A percentile compares a stretch with the other conserved stretches of the same genome.
phyloP scores from a whole-genome alignment of 2,797 vertebrate species.

The Chaetophractus vellerosus region DNA sequence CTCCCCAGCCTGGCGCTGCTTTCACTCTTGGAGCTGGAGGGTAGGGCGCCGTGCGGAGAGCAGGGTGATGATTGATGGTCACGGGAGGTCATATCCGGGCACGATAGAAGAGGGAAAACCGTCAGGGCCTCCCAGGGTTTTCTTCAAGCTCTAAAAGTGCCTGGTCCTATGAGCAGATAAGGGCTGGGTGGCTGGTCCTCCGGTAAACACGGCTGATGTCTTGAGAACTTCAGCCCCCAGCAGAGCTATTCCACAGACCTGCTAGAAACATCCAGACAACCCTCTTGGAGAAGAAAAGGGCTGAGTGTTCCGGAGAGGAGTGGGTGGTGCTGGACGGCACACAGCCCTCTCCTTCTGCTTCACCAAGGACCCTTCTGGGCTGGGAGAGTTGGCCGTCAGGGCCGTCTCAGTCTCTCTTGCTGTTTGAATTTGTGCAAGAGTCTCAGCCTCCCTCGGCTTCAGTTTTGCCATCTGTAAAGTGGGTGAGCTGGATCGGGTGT shows the following conservation, averaged over 20 bases:
- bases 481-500: background rate
- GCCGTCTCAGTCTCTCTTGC: background rate
- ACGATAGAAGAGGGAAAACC: background rate
- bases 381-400: background rate
- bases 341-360: slow-evolving; percentile 56
- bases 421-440: background rate
- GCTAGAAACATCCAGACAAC: background rate
- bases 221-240: background rate
- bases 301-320: slow-evolving; percentile 57
- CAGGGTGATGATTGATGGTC: background rate
- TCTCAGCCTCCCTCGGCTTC: background rate
- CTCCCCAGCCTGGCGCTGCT: background rate
- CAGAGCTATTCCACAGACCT: background rate
- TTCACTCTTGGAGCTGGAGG: background rate
- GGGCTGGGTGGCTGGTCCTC: background rate
- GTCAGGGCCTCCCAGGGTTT: background rate
- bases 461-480: background rate
- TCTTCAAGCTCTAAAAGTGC: background rate
- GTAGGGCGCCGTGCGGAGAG: accelerated
- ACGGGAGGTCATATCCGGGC: background rate
- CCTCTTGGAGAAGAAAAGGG: background rate
- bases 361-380: slow-evolving; percentile 34
- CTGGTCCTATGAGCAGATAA: background rate
- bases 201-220: background rate
- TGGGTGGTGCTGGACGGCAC: background rate